A percentile compares a stretch with the other conserved stretches of the same genome.
These are phyloP conservation scores for Actinemys pallida DNA, from an alignment of 2,113 vertebrate species.

Conservation along the genomic window DNA sequence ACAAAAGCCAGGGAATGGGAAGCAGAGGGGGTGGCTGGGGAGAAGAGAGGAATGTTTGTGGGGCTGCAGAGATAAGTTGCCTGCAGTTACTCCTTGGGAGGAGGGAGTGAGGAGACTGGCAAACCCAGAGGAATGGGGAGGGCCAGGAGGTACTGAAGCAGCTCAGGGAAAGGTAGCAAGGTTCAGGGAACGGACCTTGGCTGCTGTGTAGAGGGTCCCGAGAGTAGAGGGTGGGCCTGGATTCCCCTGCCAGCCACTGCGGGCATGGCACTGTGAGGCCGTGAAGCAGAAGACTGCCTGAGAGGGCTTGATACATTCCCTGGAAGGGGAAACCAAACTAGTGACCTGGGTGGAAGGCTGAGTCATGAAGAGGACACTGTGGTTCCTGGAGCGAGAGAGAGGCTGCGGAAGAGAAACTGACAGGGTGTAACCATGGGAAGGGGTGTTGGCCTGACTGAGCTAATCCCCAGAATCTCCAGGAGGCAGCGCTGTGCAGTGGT, in stretches of 20 bases:
- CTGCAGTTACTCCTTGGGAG: neutral
- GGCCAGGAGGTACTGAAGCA: neutral
- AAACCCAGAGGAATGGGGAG: neutral
- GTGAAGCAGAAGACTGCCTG: too few species aligned
- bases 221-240: too few species aligned
- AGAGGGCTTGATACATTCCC: too few species aligned
- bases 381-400: neutral
- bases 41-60: neutral
- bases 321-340: too few species aligned
- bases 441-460: neutral
- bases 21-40: neutral
- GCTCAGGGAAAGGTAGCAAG: neutral
- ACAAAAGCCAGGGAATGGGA: neutral
- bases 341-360: too few species aligned
- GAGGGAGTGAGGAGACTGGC: too few species aligned
- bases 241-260: too few species aligned
- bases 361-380: too few species aligned
- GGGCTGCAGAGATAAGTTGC: neutral
- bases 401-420: too few species aligned
- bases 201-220: too few species aligned
- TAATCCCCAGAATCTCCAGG: neutral
- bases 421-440: neutral
- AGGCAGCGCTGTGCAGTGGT: too few species aligned
- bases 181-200: neutral
- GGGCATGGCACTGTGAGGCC: too few species aligned